Conservation (phyloP, 2,797 vertebrate genomes). For the Vipera latastei region DNA sequence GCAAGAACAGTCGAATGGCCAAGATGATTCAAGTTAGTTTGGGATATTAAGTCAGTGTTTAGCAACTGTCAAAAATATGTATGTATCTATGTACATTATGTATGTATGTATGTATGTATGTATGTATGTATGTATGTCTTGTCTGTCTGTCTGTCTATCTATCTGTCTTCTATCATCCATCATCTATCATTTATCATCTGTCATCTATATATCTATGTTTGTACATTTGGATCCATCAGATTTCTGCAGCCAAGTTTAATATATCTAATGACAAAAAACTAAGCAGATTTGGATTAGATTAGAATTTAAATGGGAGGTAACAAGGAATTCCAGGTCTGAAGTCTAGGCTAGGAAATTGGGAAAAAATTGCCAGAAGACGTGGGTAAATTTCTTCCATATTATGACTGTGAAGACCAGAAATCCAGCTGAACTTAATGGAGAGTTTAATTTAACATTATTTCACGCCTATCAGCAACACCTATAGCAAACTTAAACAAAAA, state of each 20-base stretch:
- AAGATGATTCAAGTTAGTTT: background rate
- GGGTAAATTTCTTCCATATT: background rate
- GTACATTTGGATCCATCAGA: background rate
- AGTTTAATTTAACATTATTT: background rate
- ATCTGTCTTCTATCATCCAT: no score
- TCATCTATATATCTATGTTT: background rate
- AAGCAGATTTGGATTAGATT: background rate
- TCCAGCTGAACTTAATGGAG: background rate
- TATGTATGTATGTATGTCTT: no score
- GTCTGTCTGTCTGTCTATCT: no score
- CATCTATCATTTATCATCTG: background rate
- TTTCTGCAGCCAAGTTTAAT: background rate
- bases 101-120: background rate
- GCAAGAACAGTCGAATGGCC: background rate
- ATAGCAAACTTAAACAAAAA: background rate
- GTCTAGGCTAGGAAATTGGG: background rate
- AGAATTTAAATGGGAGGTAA: background rate
- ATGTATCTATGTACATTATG: background rate
- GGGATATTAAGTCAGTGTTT: background rate
- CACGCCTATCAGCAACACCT: background rate
- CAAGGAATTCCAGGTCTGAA: background rate
- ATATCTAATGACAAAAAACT: background rate
- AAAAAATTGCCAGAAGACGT: background rate
- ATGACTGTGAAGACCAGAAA: background rate
- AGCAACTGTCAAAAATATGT: background rate